A percentile compares a stretch with the other conserved stretches of the same genome.
Conservation (phyloP, 2,888 invertebrate genomes). For the Caenorhabditis sp. region DNA sequence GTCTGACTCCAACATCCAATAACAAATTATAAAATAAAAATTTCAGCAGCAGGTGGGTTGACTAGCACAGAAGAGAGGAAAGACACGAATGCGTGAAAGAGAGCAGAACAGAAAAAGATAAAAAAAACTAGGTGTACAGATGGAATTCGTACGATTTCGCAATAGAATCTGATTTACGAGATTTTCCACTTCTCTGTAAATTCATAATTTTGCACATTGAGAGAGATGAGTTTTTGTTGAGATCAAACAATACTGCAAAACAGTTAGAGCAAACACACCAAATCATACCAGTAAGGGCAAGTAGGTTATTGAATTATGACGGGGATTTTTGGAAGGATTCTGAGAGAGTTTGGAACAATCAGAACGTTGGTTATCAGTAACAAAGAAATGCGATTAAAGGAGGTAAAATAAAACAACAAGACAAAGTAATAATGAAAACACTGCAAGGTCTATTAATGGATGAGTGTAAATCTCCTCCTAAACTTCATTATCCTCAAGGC, state of each 20-base stretch:
- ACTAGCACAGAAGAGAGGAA: constrained; percentile 53
- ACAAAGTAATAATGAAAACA: constrained; percentile 1
- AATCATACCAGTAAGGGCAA: constrained; percentile 43
- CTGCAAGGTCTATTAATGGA: constrained; percentile 18
- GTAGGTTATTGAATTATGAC: constrained; percentile 33
- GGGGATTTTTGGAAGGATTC: background rate
- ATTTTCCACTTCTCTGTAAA: constrained; percentile 50
- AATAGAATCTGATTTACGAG: constrained; percentile 51
- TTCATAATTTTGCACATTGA: constrained; percentile 26
- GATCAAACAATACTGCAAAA: constrained; percentile 47
- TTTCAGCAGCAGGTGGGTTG: background rate
- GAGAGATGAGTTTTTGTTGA: background rate
- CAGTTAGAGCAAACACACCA: constrained; percentile 59
- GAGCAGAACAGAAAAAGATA: background rate
- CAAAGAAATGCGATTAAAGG: background rate
- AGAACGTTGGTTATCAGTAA: background rate
- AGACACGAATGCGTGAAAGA: constrained; percentile 42
- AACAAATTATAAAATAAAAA: constrained; percentile 3
- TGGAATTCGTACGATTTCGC: constrained; percentile 62
- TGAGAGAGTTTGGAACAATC: constrained; percentile 3
- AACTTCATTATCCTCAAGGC: constrained; percentile 21
- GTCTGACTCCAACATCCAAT: constrained; percentile 13
- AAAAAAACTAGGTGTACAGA: constrained; percentile 45
- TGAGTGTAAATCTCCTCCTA: no score
- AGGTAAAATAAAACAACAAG: constrained; percentile 11